A percentile compares a stretch with the other conserved stretches of the same genome.
These are phyloP conservation scores for Heteromyza rotundicornis DNA, from an alignment of 2,888 invertebrate species.

Conservation along the genomic window DNA sequence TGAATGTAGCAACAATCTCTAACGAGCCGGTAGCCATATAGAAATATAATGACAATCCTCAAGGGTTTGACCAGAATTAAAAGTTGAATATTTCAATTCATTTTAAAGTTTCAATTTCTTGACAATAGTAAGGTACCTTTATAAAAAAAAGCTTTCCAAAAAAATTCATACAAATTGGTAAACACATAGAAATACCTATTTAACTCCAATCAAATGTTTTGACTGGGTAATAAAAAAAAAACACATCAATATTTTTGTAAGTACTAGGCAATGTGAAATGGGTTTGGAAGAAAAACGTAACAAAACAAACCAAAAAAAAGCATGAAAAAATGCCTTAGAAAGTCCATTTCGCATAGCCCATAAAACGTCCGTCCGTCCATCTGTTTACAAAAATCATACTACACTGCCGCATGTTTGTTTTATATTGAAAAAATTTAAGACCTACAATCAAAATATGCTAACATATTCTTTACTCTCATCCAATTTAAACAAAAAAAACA, in stretches of 20 bases:
- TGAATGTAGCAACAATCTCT: too few relatives aligned
- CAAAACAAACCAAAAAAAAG: neutral
- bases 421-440: neutral
- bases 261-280: slow-evolving; percentile 30
- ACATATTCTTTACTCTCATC: slow-evolving; percentile 37
- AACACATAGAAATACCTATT: too few relatives aligned
- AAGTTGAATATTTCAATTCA: too few relatives aligned
- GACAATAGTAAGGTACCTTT: too few relatives aligned
- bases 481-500: slow-evolving; percentile 3
- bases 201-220: too few relatives aligned
- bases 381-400: slow-evolving; percentile 31
- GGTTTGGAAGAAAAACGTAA: neutral
- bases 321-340: neutral
- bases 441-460: slow-evolving; percentile 31
- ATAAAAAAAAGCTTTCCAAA: neutral
- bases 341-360: slow-evolving; percentile 39
- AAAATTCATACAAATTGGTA: too few relatives aligned
- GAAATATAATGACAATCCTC: too few relatives aligned
- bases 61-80: too few relatives aligned
- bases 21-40: too few relatives aligned
- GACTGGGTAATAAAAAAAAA: neutral
- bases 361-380: slow-evolving; percentile 46
- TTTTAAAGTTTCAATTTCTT: too few relatives aligned
- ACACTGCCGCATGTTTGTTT: slow-evolving; percentile 47
- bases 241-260: slow-evolving; percentile 36